phyloP scores from a whole-genome alignment of 2,888 invertebrate species.

The Phortica magna region DNA sequence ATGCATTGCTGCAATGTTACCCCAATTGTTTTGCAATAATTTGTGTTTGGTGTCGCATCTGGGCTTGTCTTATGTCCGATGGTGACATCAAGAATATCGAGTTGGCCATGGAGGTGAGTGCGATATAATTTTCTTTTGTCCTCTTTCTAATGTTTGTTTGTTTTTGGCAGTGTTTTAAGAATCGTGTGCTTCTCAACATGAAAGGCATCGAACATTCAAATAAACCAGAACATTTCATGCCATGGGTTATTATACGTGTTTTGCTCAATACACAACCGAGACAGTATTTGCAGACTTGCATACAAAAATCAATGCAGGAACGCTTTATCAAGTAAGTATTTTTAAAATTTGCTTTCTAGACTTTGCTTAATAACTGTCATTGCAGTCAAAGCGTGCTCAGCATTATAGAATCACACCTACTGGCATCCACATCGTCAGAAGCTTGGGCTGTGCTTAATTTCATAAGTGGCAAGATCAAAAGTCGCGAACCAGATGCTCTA shows the following conservation, averaged over 20 bases:
- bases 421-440: conserved; percentile 75
- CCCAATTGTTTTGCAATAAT: conserved; percentile 75
- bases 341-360: neutral
- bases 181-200: conserved; percentile 71
- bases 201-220: conserved; percentile 74
- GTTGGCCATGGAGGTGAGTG: conserved; percentile 68
- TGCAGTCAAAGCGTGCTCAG: conserved; percentile 66
- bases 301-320: conserved; percentile 50
- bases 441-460: conserved; percentile 76
- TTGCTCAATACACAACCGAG: conserved; percentile 70
- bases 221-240: conserved; percentile 74
- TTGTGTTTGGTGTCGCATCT: conserved; percentile 75
- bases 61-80: conserved; percentile 73
- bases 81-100: conserved; percentile 70
- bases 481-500: conserved; percentile 71
- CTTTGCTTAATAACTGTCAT: conserved; percentile 3
- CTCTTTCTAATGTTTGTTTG: neutral
- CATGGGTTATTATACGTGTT: conserved; percentile 75
- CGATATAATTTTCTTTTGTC: neutral
- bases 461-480: conserved; percentile 72
- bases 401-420: conserved; percentile 74
- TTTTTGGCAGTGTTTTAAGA: conserved; percentile 70
- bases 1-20: conserved; percentile 68
- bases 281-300: conserved; percentile 67
- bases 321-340: conserved; percentile 51